Evolutionary conservation across 2,888 invertebrate species (phyloP), one percentile per base, ranked within the genome.

Genomic region (Malthinus seriepunctatus): DNA sequence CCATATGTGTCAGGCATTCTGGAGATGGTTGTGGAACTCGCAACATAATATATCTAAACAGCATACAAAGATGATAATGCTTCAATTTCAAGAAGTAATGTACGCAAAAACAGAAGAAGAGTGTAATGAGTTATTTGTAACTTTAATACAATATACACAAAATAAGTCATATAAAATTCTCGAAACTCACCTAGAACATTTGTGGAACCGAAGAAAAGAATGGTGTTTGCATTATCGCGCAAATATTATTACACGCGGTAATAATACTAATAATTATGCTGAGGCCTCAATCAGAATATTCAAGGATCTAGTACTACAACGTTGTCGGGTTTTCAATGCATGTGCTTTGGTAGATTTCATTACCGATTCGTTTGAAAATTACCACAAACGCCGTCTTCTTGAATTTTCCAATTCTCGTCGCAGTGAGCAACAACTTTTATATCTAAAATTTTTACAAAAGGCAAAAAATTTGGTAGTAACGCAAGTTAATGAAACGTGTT

Each of bases 281-380:
- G 67, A 65, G 48, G 63, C 65, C 32, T 65, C 66, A 14, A 67
- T 67, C 46, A 31, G 60, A 48, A 61, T 68, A 42, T 60, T 67
- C 48, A 66, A 62, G 57, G 61, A 65, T 52, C 63, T 60, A 23
- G 60, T 67, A 44, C 56, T 65, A 7, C 55, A 65, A 48, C 23
- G 61, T 10, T 60, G 58, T 48, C 67, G 47, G 23, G 46, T 47
- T 8, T 46, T 53, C 14, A 53, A 53, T 37, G 5, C 37, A 5
- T 34, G 34, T 32, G 46, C 53, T 1, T 8, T 46, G 7, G 34
- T 45, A 3, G 35, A 52, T 23, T 52, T 52, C 9, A 31, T 51
- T n/a, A 11, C 34, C 8, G 34, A n/a, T 3, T 11, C 23, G 8
- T 44, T 51, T 9, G 51, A 51, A 51, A 15, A 11, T n/a, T 44